Base-by-base conservation (phyloP, 2,797 vertebrate genomes). In the Anguilla marmorata region DNA sequence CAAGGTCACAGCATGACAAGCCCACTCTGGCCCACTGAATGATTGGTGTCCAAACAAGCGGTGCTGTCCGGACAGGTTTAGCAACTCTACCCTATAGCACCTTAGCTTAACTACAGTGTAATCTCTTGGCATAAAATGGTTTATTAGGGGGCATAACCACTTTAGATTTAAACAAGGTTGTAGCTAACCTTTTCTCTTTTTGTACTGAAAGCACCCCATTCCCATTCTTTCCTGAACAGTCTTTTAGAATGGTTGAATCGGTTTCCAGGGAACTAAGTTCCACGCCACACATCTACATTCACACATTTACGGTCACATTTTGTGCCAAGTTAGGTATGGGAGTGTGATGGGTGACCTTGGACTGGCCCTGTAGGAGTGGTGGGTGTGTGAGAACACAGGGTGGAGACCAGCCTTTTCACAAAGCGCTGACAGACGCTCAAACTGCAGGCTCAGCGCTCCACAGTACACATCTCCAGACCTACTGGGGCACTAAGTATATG, bases 1-100 rank as follows among this genome's bases (percentile, higher is more conserved):
- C 41, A 58, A 76, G 72, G 69, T 72, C 72, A 76, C 52, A 8
- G 33, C 48, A 58, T 8, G 72, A 50, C 85, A 50, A 86, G 88
- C 88, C 24, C 63, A 52, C 45, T 33, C 60, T 14, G 27, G 56
- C 56, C 16, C 33, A 19, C 24, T 48, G 79, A 82, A 50, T n/a
- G 79, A 82, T 45, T 2, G n/a, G 79, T 24, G 27, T n/a, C 79
- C 45, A 50, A 48, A 48, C 45, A 50, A 50, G 41, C 79, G 21
- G 16, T 50, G 21, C 79, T 16, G 74, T 45, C 79, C 24, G 52
- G 4, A 60, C 83, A 85, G 3, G 54, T 30, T 54, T 27, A 84
- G 52, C n/a, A 9, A 21, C 27, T 19, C 50, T 33, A 19, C 83
- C n/a, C 45, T n/a, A 27, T 6, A 58, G 4, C 1, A 4, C 83